Evolutionary conservation across 2,113 vertebrate genomes (phyloP).

Genomic region (Martes martes): DNA sequence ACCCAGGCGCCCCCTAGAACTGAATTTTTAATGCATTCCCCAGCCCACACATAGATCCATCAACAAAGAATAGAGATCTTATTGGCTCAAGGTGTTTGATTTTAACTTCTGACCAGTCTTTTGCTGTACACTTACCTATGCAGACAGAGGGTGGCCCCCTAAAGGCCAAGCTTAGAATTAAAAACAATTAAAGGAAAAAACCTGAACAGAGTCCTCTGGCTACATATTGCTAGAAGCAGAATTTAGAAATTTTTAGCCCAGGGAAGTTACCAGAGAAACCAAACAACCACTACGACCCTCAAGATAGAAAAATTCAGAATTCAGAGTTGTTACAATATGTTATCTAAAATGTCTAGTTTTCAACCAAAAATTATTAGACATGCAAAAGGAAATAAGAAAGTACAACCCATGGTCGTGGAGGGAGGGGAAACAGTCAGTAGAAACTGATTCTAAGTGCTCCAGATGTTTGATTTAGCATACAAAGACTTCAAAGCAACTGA

Average conservation of each 20-base stretch:
- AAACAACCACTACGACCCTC: background rate
- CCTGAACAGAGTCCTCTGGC: background rate
- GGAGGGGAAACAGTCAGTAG: background rate
- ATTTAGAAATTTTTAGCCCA: constrained; percentile 4
- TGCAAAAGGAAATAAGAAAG: background rate
- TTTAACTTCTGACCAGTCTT: background rate
- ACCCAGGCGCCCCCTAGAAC: background rate
- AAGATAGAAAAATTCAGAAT: background rate
- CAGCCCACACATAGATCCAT: background rate
- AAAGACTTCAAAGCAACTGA: background rate
- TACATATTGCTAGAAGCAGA: background rate
- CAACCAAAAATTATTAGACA: background rate
- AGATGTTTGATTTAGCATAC: background rate
- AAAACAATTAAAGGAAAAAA: background rate
- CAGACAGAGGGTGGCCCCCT: background rate
- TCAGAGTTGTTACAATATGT: background rate
- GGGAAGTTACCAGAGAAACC: background rate
- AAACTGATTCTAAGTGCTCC: background rate
- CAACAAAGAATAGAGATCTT: background rate
- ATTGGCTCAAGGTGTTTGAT: background rate
- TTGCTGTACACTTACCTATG: background rate
- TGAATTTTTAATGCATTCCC: background rate
- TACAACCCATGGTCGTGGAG: background rate
- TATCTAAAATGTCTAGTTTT: background rate
- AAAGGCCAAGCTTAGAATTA: background rate